These are phyloP conservation scores for Psittacus erithacus DNA, from an alignment of 2,113 vertebrate species.

Conservation along the genomic window DNA sequence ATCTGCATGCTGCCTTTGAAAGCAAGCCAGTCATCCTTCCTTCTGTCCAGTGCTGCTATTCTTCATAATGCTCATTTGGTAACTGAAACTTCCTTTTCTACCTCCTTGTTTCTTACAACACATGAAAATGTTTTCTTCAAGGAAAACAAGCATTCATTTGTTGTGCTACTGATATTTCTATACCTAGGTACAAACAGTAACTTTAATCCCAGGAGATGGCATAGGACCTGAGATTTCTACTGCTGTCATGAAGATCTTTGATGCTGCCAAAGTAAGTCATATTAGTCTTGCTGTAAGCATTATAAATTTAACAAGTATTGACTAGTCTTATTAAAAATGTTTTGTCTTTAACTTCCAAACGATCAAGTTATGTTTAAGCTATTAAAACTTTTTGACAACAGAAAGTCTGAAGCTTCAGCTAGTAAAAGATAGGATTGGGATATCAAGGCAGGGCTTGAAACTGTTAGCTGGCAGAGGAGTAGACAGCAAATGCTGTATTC, in stretches of 20 bases:
- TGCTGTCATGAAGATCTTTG: slow-evolving; percentile 94
- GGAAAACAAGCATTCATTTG: background rate
- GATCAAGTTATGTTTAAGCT: background rate
- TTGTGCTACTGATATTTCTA: slow-evolving; percentile 7
- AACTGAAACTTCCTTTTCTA: background rate
- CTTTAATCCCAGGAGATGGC: slow-evolving; percentile 96
- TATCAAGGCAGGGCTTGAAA: background rate
- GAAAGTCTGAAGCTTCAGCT: background rate
- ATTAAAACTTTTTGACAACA: background rate
- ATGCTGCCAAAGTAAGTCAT: slow-evolving; percentile 86
- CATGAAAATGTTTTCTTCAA: background rate
- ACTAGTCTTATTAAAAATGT: background rate
- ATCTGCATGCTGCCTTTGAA: background rate
- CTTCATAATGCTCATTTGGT: background rate
- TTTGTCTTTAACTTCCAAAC: background rate
- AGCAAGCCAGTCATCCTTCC: background rate
- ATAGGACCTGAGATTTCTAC: slow-evolving; percentile 94
- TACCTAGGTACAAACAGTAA: slow-evolving; percentile 88
- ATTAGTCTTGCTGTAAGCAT: background rate
- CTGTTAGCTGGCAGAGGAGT: background rate
- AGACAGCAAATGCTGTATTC: background rate
- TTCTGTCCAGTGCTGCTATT: background rate
- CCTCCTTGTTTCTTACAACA: background rate
- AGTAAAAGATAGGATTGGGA: background rate
- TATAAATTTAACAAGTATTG: background rate